Base-by-base conservation (phyloP, 2,113 vertebrate species). In the Corythaixoides concolor region DNA sequence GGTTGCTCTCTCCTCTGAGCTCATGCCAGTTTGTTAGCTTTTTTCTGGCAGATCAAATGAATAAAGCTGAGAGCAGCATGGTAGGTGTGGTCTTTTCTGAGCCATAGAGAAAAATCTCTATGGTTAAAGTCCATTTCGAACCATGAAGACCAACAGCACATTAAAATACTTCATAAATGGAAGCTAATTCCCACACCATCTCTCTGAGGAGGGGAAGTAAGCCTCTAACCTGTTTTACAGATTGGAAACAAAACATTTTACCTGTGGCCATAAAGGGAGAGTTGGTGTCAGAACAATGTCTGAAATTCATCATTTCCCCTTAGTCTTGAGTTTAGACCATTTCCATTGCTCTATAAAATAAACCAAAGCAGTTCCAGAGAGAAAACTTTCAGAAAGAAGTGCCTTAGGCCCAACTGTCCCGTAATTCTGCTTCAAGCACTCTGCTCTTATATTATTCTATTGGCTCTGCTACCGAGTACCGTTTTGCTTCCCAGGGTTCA, bases 1-100 rank as follows among this genome's bases (percentile, higher is more conserved):
- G 81, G 75, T 77, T 85, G 87, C 80, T 95, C 70, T 95, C 70
- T 89, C 63, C 89, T 95, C 64, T 94, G 88, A 92, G 95, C 58
- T 89, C 58, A 37, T 58, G 94, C 94, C 94, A 95, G 85, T 82
- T 82, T 89, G 62, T 73, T 83, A 75, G 69, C 66, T 79, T 68
- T 84, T 88, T 86, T 32, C 62, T 86, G 76, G 43, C 27, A n/a
- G 93, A 75, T 79, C 35, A 72, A 47, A 45, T 0, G 9, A 74
- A n/a, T 5, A 17, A 90, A 75, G n/a, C 84, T 72, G 33, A 56
- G 64, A 68, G 94, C 80, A 45, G 15, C 5, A n/a, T 27, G 75
- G 77, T 62, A 92, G 95, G 89, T 69, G 86, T 72, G 86, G 86
- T 76, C 66, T 89, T 23, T 35, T 41, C 69, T 20, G 77, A 95